Evolutionary conservation across 2,888 invertebrate genomes (phyloP), one percentile per base, ranked within the genome.

Genomic region (Hypsopygia costalis): DNA sequence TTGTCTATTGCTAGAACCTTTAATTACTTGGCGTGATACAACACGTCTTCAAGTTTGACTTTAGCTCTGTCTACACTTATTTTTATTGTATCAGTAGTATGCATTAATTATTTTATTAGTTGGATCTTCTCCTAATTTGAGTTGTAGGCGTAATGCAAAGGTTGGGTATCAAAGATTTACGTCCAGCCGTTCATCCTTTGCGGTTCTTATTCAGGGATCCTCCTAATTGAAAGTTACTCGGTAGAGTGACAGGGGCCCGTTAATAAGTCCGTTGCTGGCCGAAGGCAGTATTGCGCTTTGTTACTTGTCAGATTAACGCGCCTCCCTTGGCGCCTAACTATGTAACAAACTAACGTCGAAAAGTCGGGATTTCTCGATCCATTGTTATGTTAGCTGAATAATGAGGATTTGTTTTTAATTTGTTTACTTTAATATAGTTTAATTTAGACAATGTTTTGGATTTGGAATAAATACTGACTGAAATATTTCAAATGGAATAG

Each of bases 281-380:
- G 46, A 55, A 52, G 52, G 60, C 62, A 53, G 57, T 54, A 44
- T 46, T 68, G 63, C 62, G 65, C 68, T 69, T 62, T 65, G 69
- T 75, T 69, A 50, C 58, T 61, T 75, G 73, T 73, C 74, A 67
- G 74, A 73, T 73, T 73, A 73, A 56, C 62, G 57, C 44, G 55
- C 41, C 56, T 67, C 72, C 69, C 72, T 53, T 50, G 62, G 64
- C 64, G 62, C 66, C 62, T 62, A 44, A 58, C 60, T 64, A 58
- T 56, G 58, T 65, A 65, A 61, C 64, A 57, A 16, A 64, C 64
- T 62, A 62, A 57, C 54, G 62, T 57, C 62, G 58, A 55, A 60
- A 60, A 62, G 54, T 55, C 46, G 37, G 57, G 58, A 58, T 65
- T 61, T 61, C 58, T 55, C 47, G 43, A 45, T 51, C 25, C 25